Evolutionary conservation across 2,797 vertebrate species (phyloP).

Genomic region (Galagoides demidoff): DNA sequence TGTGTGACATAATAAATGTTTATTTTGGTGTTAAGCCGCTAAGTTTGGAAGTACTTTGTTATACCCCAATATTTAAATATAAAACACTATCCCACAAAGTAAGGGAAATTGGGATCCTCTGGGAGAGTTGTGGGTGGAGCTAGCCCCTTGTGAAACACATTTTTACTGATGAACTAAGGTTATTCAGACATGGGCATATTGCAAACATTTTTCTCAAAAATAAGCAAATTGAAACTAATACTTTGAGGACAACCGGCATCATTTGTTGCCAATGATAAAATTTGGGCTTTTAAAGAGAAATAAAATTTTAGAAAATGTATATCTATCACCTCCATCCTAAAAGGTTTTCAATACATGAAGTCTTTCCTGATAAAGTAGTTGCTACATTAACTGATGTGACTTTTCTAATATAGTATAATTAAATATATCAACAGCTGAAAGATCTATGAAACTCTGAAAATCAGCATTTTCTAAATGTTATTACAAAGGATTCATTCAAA

Average conservation of each 20-base stretch:
- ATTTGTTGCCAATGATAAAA: not conserved
- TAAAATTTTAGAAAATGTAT: not conserved
- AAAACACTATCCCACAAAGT: not conserved
- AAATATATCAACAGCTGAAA: not conserved
- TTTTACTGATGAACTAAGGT: not conserved
- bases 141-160: not conserved
- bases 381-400: not conserved
- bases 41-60: not conserved
- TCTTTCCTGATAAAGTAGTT: constrained; percentile 3
- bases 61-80: not conserved
- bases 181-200: not conserved
- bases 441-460: not conserved
- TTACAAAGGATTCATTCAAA: not conserved
- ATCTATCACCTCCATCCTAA: not conserved
- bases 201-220: not conserved
- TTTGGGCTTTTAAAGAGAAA: not conserved
- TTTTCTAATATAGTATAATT: not conserved
- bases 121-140: not conserved
- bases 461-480: not conserved
- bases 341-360: not conserved
- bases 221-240: not conserved
- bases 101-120: not conserved
- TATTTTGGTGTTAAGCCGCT: not conserved
- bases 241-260: not conserved
- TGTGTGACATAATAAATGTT: not conserved